Evolutionary conservation across 2,113 vertebrate species (phyloP).

Genomic region (Neogobius melanostomus): DNA sequence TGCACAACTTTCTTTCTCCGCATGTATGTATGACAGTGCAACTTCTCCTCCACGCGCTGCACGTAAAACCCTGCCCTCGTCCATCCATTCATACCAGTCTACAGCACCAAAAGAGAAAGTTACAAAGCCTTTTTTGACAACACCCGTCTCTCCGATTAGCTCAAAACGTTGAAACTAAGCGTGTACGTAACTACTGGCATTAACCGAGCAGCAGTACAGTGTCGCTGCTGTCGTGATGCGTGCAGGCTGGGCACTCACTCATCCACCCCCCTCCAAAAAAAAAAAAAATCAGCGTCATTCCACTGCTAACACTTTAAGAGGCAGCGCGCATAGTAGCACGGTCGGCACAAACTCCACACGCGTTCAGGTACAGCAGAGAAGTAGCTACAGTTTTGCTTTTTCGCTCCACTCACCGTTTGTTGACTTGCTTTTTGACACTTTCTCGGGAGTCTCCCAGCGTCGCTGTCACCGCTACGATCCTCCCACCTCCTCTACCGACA

Average conservation of each 20-base stretch:
- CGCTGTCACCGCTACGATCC: conserved; percentile 70
- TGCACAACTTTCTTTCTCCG: conserved; percentile 44
- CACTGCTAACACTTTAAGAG: conserved; percentile 33
- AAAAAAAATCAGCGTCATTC: conserved; percentile 68
- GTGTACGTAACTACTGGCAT: conserved; percentile 12
- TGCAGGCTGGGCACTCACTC: conserved; percentile 59
- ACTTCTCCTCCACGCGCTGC: conserved; percentile 29
- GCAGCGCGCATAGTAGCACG: not conserved
- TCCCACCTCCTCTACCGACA: conserved; percentile 53
- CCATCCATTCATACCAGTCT: not conserved
- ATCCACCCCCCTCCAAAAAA: conserved; percentile 29
- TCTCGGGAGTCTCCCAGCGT: conserved; percentile 64
- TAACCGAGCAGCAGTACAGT: conserved; percentile 26
- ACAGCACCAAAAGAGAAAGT: conserved; percentile 6
- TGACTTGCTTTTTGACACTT: conserved; percentile 71
- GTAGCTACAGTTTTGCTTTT: conserved; percentile 2
- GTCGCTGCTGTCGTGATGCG: conserved; percentile 45
- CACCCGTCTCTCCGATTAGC: not conserved
- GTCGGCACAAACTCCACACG: not conserved
- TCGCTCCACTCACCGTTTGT: conserved; percentile 69
- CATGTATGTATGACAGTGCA: conserved; percentile 43
- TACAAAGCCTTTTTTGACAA: too few relatives aligned
- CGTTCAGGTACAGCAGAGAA: rapidly evolving
- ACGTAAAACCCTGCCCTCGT: not conserved
- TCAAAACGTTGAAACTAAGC: not conserved